A percentile compares a stretch with the other conserved stretches of the same genome.
Evolutionary conservation across 1,140 invertebrate genomes (phyloP).

Genomic region (Camponotus floridanus): DNA sequence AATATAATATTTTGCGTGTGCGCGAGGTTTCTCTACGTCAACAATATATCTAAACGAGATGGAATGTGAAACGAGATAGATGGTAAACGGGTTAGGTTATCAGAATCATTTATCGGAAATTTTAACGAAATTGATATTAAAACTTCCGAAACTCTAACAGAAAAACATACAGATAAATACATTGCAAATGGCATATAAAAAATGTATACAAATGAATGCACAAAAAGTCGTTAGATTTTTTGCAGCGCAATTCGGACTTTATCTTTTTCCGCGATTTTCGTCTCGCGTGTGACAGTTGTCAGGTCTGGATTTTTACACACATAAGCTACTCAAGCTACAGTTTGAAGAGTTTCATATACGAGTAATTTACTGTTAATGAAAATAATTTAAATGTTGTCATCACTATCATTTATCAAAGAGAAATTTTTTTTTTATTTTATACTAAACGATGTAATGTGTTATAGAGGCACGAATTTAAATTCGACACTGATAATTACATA

Average conservation of each 20-base stretch:
- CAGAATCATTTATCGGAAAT: slow-evolving; percentile 49
- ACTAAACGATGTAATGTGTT: background rate
- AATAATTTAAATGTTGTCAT: background rate
- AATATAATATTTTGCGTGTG: slow-evolving; percentile 38
- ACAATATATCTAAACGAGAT: slow-evolving; percentile 41
- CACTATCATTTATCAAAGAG: background rate
- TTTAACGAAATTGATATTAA: slow-evolving; percentile 39
- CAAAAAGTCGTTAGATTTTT: background rate
- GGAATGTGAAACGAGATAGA: slow-evolving; percentile 18
- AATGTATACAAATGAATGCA: background rate
- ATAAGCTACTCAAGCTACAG: background rate
- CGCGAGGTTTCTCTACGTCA: background rate
- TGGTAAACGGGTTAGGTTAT: slow-evolving; percentile 47
- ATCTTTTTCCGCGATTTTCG: background rate
- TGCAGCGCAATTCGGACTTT: background rate
- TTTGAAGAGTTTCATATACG: background rate
- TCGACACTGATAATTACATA: background rate
- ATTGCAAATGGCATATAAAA: background rate
- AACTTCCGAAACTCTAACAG: background rate
- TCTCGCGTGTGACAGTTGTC: background rate
- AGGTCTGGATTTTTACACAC: too few species aligned
- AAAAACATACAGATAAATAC: background rate
- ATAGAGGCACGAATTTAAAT: background rate
- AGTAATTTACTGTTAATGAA: background rate
- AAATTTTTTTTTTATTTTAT: background rate